Evolutionary conservation across 2,797 vertebrate genomes (phyloP).

Genomic region (Clarias fuscus): DNA sequence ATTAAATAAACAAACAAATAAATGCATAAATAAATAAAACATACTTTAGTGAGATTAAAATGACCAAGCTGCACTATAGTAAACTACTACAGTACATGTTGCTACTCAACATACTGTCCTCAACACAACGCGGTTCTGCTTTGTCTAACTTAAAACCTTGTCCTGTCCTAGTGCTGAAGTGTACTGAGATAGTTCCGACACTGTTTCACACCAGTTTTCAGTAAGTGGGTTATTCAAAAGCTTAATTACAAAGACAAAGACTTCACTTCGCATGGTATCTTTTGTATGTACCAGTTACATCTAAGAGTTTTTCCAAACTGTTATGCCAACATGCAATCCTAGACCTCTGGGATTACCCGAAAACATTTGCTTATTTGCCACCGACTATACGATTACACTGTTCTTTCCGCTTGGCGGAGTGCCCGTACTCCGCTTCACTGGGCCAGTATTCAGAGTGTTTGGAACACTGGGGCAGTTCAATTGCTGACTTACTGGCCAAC

Average conservation of each 20-base stretch:
- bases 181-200: neutral
- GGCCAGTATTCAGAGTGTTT: constrained; percentile 31
- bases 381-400: constrained; percentile 71
- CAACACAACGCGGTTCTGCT: neutral
- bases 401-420: constrained; percentile 44
- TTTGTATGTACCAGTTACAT: constrained; percentile 39
- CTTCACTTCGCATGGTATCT: constrained; percentile 6
- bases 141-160: neutral
- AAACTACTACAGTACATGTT: neutral
- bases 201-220: constrained; percentile 8
- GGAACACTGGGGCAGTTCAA: constrained; percentile 32
- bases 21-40: neutral
- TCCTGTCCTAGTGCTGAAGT: neutral
- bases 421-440: constrained; percentile 35
- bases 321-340: constrained; percentile 51
- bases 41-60: neutral
- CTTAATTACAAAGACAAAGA: constrained; percentile 24
- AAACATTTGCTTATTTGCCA: constrained; percentile 65
- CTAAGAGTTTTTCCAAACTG: constrained; percentile 67
- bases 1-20: constrained; percentile 12
- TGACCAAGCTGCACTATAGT: neutral
- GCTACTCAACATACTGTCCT: neutral
- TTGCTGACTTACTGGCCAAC: constrained; percentile 25
- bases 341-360: constrained; percentile 51
- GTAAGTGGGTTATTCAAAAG: constrained; percentile 26